Conservation (phyloP, 1,140 invertebrate genomes). For the Drosophila orosa region DNA sequence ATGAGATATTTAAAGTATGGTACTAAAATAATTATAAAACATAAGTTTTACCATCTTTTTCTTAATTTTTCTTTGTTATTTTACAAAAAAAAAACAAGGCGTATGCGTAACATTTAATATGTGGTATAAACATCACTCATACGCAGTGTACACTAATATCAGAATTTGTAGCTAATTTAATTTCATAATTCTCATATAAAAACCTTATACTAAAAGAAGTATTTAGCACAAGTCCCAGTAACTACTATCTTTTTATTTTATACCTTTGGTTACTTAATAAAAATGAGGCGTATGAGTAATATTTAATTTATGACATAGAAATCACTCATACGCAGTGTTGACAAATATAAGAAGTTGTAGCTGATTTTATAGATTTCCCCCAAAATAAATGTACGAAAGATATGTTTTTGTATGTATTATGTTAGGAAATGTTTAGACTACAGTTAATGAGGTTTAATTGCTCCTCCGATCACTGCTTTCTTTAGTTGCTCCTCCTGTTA, state of each 20-base stretch:
- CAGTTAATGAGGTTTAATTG: not conserved
- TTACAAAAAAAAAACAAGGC: not conserved
- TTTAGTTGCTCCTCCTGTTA: not conserved
- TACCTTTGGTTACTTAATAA: too few species aligned
- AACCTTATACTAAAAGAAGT: too few species aligned
- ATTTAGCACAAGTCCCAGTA: too few species aligned
- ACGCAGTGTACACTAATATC: not conserved
- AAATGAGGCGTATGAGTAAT: constrained; percentile 10
- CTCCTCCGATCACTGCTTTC: not conserved
- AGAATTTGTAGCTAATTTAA: not conserved
- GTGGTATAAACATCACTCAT: not conserved
- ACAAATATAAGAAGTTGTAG: not conserved
- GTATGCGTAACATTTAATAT: constrained; percentile 3
- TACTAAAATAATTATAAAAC: too few species aligned
- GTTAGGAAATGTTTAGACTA: not conserved
- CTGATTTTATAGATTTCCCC: not conserved
- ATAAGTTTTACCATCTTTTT: not conserved
- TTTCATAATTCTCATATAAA: too few species aligned
- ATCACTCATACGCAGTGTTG: constrained; percentile 6
- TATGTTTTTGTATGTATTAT: not conserved
- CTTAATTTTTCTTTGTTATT: too few species aligned
- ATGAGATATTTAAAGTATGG: too few species aligned
- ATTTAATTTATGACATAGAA: not conserved
- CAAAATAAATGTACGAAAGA: not conserved
- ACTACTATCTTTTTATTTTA: too few species aligned